Percentiles rank a stretch among this genome's conserved stretches.
Conservation (phyloP, 2,797 vertebrate species). For the Pantherophis vulpinus region DNA sequence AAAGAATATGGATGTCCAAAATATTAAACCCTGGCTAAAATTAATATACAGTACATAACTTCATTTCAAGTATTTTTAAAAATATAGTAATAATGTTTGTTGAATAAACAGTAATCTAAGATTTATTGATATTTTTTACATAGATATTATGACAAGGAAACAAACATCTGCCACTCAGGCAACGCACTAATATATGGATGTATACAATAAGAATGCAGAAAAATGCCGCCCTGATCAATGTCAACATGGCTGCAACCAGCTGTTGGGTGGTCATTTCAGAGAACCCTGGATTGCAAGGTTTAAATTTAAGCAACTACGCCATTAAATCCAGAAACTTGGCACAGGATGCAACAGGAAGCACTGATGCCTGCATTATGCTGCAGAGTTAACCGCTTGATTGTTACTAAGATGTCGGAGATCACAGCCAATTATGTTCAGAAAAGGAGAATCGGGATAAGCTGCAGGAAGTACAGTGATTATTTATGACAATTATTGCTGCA, state of each 20-base stretch:
- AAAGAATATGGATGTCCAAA: background rate
- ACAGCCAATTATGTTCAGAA: background rate
- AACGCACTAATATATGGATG: background rate
- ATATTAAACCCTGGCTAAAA: background rate
- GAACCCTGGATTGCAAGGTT: background rate
- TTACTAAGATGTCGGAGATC: background rate
- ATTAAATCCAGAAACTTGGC: background rate
- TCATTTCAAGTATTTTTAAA: background rate
- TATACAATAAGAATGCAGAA: background rate
- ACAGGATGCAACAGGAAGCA: background rate
- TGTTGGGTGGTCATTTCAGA: background rate
- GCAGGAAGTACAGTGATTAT: background rate
- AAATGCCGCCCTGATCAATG: background rate
- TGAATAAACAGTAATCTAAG: background rate
- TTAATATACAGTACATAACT: background rate
- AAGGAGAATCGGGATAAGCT: background rate
- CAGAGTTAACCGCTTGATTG: background rate
- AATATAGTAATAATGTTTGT: background rate
- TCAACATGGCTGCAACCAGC: background rate
- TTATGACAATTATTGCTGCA: background rate
- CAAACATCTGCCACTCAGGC: background rate
- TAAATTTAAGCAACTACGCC: background rate
- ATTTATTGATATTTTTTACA: background rate
- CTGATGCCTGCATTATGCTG: too few species aligned
- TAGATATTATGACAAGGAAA: background rate